A percentile compares a stretch with the other conserved stretches of the same genome.
Conservation (phyloP, 2,888 invertebrate species). For the Stenchaetothrips biformis region DNA sequence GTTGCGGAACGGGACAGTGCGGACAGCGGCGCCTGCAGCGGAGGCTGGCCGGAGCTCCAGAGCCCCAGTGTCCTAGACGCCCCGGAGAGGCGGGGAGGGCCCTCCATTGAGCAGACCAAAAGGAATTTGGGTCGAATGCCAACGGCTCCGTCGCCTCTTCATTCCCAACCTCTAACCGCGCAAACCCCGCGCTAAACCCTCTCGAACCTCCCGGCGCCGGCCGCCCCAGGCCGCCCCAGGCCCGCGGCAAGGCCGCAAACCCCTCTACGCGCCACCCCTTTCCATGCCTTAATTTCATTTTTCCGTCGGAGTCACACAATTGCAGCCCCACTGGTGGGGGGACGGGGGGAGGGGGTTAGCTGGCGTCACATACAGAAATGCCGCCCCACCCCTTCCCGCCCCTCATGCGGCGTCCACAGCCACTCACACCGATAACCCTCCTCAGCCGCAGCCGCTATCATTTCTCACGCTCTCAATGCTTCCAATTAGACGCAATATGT, state of each 20-base stretch:
- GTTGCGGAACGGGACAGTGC: neutral
- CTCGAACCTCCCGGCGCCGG: neutral
- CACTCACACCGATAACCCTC: neutral
- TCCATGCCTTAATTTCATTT: constrained; percentile 19
- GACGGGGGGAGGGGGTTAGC: neutral
- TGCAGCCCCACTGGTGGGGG: neutral
- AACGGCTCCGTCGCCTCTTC: constrained; percentile 4
- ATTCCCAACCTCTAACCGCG: neutral
- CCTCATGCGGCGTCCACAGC: neutral
- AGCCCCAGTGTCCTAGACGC: neutral
- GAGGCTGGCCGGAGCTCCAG: neutral
- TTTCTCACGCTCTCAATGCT: too few species aligned
- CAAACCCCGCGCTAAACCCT: neutral
- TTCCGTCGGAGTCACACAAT: constrained; percentile 8
- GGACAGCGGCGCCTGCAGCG: neutral
- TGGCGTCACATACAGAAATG: neutral
- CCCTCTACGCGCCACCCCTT: neutral
- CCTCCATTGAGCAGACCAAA: constrained; percentile 4
- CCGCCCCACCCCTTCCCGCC: neutral
- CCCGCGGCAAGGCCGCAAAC: neutral
- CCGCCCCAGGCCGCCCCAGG: neutral
- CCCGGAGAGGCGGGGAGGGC: neutral
- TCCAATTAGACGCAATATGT: too few species aligned
- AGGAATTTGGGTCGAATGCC: constrained; percentile 24
- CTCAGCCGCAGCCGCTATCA: too few species aligned